phyloP scores from a whole-genome alignment of 2,888 invertebrate species.

The Leptopterna dolabrata region DNA sequence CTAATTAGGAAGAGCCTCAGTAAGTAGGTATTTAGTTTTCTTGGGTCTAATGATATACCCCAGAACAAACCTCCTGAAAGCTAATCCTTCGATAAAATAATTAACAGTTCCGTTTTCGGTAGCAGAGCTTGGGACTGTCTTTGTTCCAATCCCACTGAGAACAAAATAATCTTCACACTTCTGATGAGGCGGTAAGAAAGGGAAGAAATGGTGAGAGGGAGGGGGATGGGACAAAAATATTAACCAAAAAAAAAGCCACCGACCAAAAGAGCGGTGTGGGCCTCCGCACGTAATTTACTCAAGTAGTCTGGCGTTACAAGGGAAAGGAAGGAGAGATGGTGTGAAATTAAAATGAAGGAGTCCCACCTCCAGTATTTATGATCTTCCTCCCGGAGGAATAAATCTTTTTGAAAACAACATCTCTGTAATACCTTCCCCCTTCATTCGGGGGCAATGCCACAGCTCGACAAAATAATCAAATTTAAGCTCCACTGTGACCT shows the following conservation, averaged over 20 bases:
- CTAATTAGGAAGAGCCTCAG: too few relatives aligned
- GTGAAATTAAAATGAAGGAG: slow-evolving; percentile 3
- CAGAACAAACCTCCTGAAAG: too few relatives aligned
- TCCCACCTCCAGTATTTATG: not conserved
- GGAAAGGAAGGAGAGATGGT: not conserved
- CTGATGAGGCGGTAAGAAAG: too few relatives aligned
- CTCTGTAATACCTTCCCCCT: not conserved
- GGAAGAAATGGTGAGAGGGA: not conserved
- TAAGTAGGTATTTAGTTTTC: too few relatives aligned
- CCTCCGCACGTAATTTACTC: not conserved
- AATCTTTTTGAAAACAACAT: not conserved
- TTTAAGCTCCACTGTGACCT: not conserved
- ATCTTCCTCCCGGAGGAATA: not conserved
- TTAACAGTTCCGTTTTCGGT: too few relatives aligned
- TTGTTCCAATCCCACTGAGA: too few relatives aligned
- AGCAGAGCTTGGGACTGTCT: too few relatives aligned
- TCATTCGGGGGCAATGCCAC: not conserved
- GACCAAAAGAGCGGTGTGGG: not conserved
- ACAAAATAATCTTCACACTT: too few relatives aligned
- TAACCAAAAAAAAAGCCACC: not conserved
- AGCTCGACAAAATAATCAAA: not conserved
- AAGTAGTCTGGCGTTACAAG: not conserved
- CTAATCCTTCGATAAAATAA: too few relatives aligned
- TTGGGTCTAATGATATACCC: too few relatives aligned
- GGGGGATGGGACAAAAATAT: not conserved